Percentiles rank a stretch among this genome's conserved stretches.
phyloP scores from a whole-genome alignment of 53 echinoderm and acorn worm species.

The Holothuria leucospilota region DNA sequence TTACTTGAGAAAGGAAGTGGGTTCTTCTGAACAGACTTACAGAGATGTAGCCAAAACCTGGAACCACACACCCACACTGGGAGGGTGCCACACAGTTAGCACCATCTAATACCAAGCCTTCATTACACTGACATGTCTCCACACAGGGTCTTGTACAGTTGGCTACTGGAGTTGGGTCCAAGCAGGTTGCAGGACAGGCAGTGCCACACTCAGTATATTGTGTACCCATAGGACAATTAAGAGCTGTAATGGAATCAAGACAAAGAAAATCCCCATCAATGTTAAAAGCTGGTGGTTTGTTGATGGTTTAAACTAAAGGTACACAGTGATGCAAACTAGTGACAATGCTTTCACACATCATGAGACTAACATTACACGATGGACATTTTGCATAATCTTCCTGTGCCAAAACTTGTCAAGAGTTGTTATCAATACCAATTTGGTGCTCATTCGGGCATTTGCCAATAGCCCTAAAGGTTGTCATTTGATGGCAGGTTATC shows the following conservation, averaged over 20 bases:
- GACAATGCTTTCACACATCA: no score
- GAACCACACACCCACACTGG: constrained; percentile 57
- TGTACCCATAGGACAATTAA: constrained; percentile 64
- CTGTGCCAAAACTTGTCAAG: no score
- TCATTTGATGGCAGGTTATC: no score
- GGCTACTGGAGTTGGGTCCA: constrained; percentile 3
- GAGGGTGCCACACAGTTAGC: constrained; percentile 28
- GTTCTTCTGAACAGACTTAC: constrained; percentile 20
- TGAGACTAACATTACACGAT: no score
- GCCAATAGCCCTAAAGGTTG: no score
- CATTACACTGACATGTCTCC: constrained; percentile 63
- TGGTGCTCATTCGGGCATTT: no score
- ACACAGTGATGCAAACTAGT: no score
- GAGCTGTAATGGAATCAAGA: constrained; percentile 38
- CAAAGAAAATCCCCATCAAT: neutral
- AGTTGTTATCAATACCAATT: no score
- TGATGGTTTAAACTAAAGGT: no score
- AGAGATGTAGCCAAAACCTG: constrained; percentile 48
- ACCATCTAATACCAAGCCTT: constrained; percentile 49
- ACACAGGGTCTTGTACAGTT: constrained; percentile 69
- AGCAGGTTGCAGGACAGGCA: constrained; percentile 78
- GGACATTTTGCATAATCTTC: no score
- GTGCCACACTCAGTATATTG: constrained; percentile 69
- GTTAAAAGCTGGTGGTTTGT: no score
- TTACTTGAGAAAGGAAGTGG: no score